phyloP scores from a whole-genome alignment of 2,888 invertebrate species.

The Acronicta aceris region DNA sequence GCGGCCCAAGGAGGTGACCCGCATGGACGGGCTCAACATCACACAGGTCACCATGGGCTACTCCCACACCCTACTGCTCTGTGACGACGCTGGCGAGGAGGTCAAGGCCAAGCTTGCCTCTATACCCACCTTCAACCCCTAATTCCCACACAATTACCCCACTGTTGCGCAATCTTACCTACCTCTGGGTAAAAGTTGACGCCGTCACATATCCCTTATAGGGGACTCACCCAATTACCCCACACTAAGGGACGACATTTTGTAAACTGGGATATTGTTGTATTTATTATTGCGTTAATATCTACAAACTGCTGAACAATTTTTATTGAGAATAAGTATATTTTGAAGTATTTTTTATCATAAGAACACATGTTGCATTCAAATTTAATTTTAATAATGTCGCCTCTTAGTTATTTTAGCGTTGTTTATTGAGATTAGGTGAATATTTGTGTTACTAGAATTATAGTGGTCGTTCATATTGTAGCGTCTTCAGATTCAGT shows the following conservation, averaged over 20 bases:
- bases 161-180: not conserved
- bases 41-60: constrained; percentile 95
- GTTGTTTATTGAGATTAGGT: constrained; percentile 21
- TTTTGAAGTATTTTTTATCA: constrained; percentile 20
- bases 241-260: constrained; percentile 40
- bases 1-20: constrained; percentile 95
- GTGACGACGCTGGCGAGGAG: constrained; percentile 86
- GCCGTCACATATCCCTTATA: not conserved
- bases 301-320: constrained; percentile 10
- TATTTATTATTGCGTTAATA: not conserved
- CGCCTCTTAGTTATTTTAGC: constrained; percentile 38
- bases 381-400: constrained; percentile 25
- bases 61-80: constrained; percentile 93
- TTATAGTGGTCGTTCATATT: too few species aligned
- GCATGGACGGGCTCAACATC: constrained; percentile 93
- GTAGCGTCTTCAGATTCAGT: not conserved
- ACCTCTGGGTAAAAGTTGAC: not conserved
- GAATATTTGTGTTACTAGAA: too few species aligned
- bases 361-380: constrained; percentile 17
- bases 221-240: constrained; percentile 2
- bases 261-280: not conserved
- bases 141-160: constrained; percentile 22
- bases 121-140: constrained; percentile 84
- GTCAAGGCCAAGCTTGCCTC: constrained; percentile 87
- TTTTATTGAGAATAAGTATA: constrained; percentile 1